phyloP scores from a whole-genome alignment of 2,888 invertebrate genomes.

The Drosophila rubida region DNA sequence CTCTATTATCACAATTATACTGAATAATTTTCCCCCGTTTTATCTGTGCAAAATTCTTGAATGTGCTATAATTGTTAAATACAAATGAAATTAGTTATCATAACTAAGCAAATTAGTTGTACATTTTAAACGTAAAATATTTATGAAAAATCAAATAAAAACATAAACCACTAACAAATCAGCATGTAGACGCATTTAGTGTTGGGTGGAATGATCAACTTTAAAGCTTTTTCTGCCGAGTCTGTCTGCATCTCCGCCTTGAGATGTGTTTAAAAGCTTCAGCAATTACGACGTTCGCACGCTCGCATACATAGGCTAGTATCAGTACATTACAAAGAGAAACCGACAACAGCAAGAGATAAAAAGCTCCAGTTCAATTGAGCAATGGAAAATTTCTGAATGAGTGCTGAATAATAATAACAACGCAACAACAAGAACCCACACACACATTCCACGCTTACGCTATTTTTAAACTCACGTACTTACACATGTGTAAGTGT shows the following conservation, averaged over 20 bases:
- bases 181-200: not conserved
- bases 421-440: slow-evolving; percentile 16
- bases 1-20: slow-evolving; percentile 33
- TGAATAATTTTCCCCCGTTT: slow-evolving; percentile 16
- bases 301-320: not conserved
- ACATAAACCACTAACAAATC: slow-evolving; percentile 58
- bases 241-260: slow-evolving; percentile 2
- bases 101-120: slow-evolving; percentile 76
- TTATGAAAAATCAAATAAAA: slow-evolving; percentile 77
- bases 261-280: slow-evolving; percentile 22
- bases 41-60: slow-evolving; percentile 61
- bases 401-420: slow-evolving; percentile 44
- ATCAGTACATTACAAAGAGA: slow-evolving; percentile 3
- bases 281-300: slow-evolving; percentile 11
- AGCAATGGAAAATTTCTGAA: slow-evolving; percentile 64
- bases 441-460: slow-evolving; percentile 8
- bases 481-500: not conserved
- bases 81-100: slow-evolving; percentile 62
- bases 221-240: not conserved
- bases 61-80: slow-evolving; percentile 83
- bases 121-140: slow-evolving; percentile 73
- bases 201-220: slow-evolving; percentile 1
- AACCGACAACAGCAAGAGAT: slow-evolving; percentile 1
- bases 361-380: slow-evolving; percentile 44
- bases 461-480: slow-evolving; percentile 45